Evolutionary conservation across 2,797 vertebrate species (phyloP).

Genomic region (Smutsia gigantea): DNA sequence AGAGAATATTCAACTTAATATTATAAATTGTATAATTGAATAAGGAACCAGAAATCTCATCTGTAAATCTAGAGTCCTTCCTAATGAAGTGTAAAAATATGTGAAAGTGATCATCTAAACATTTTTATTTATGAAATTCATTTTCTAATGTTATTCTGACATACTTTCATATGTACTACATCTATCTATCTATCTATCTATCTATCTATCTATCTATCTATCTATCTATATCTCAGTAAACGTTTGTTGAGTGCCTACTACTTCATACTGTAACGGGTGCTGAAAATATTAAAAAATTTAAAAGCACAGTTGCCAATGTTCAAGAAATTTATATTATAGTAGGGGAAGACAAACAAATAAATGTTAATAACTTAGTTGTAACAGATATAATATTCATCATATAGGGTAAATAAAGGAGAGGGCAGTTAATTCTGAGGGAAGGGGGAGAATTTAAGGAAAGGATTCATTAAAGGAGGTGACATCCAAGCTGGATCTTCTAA

Average conservation of each 20-base stretch:
- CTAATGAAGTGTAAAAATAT: not conserved
- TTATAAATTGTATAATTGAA: not conserved
- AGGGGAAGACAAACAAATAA: not conserved
- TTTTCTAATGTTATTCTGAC: not conserved
- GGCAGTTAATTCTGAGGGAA: not conserved
- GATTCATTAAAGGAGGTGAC: not conserved
- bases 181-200: not conserved
- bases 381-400: not conserved
- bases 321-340: not conserved
- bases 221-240: not conserved
- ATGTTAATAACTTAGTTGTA: not conserved
- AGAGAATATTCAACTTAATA: not conserved
- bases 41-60: not conserved
- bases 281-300: not conserved
- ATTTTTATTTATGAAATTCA: conserved; percentile 14
- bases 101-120: not conserved
- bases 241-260: not conserved
- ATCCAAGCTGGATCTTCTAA: not conserved
- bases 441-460: not conserved
- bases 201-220: not conserved
- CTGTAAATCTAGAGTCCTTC: not conserved
- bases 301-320: not conserved
- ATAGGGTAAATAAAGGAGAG: not conserved
- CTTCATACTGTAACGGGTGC: not conserved
- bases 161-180: not conserved